Conservation (phyloP, 2,113 vertebrate genomes). For the Enhydra lutris region DNA sequence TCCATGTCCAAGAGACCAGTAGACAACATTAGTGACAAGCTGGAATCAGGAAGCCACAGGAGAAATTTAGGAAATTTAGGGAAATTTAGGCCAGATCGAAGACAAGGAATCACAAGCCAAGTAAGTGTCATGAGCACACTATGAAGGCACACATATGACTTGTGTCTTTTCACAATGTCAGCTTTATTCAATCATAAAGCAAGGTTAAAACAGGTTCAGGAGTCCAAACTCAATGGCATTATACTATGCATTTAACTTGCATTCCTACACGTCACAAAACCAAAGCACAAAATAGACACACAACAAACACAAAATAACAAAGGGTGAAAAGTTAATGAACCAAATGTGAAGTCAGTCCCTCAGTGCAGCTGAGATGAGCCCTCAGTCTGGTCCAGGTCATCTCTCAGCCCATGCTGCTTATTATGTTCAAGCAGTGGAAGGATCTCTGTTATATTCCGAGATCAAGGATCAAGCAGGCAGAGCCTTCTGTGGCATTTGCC, state of each 20-base stretch:
- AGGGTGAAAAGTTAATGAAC: neutral
- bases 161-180: neutral
- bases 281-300: neutral
- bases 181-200: neutral
- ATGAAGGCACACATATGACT: neutral
- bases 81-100: neutral
- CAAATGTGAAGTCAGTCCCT: neutral
- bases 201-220: neutral
- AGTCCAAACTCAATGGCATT: neutral
- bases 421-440: neutral
- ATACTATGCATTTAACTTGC: neutral
- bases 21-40: neutral
- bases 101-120: neutral
- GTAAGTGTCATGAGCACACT: neutral
- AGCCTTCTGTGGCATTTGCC: neutral
- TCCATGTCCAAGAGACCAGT: too few relatives aligned
- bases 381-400: neutral
- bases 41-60: neutral
- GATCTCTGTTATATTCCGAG: neutral
- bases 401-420: neutral
- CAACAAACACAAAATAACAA: neutral
- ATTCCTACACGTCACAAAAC: neutral
- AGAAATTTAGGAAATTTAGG: neutral
- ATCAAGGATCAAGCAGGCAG: neutral
- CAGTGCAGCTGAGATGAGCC: neutral